phyloP scores from a whole-genome alignment of 2,113 vertebrate species.

The Mustela lutreola region DNA sequence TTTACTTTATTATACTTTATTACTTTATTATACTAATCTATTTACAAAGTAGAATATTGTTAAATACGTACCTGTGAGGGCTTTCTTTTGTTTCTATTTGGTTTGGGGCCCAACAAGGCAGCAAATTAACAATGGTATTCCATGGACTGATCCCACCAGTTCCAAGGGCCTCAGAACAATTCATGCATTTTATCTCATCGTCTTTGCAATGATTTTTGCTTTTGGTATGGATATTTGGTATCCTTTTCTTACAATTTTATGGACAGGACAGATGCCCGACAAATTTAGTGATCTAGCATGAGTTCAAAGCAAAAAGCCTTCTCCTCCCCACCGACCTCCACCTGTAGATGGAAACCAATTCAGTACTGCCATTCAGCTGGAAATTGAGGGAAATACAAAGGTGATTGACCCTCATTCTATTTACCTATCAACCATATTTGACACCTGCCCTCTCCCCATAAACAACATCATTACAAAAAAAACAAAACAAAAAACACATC shows the following conservation, averaged over 20 bases:
- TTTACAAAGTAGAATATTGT: not conserved
- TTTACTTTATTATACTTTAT: not conserved
- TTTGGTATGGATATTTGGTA: not conserved
- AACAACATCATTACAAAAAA: not conserved
- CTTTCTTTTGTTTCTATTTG: conserved; percentile 4
- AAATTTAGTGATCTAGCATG: not conserved
- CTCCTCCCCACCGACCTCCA: not conserved
- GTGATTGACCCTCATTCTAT: not conserved
- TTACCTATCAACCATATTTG: not conserved
- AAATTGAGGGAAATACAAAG: not conserved
- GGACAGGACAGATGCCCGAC: not conserved
- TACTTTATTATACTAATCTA: too few species aligned
- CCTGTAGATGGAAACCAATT: not conserved
- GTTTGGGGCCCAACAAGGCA: not conserved
- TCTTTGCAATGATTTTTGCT: conserved; percentile 33
- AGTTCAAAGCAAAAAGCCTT: not conserved
- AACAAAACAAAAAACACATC: not conserved
- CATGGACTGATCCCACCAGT: not conserved
- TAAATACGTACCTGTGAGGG: not conserved
- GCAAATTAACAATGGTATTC: not conserved
- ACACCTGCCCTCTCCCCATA: not conserved
- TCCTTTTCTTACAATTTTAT: not conserved
- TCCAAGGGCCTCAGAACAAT: not conserved
- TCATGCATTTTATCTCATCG: not conserved
- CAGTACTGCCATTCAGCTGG: not conserved